Evolutionary conservation across 2,888 invertebrate species (phyloP).

Genomic region (Drosophila limbata): DNA sequence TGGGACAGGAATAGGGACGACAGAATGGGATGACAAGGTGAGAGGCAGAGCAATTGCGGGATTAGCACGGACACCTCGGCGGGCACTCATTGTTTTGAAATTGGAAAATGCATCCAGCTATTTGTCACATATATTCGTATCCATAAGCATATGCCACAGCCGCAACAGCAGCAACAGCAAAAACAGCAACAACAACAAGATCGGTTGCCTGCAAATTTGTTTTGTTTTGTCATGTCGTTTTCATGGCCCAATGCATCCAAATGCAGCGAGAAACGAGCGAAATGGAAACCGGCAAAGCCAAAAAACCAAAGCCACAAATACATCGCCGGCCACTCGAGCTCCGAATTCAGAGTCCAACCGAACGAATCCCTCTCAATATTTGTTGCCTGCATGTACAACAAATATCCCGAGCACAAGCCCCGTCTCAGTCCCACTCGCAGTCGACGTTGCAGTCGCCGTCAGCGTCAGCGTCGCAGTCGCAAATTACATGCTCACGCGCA

Average conservation of each 20-base stretch:
- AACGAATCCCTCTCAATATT: constrained; percentile 1
- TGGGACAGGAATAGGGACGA: constrained; percentile 12
- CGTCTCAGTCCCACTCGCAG: not conserved
- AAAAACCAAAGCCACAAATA: constrained; percentile 39
- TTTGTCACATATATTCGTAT: constrained; percentile 60
- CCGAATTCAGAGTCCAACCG: not conserved
- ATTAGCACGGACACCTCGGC: constrained; percentile 76
- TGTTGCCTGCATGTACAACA: not conserved
- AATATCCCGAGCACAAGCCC: not conserved
- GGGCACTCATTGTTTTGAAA: constrained; percentile 64
- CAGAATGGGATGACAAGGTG: not conserved
- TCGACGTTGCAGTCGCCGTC: not conserved
- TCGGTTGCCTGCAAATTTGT: constrained; percentile 52
- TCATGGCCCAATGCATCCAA: constrained; percentile 79
- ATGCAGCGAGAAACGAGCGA: constrained; percentile 47
- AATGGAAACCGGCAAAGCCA: constrained; percentile 64
- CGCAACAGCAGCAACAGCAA: not conserved
- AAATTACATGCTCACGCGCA: constrained; percentile 84
- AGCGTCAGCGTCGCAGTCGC: constrained; percentile 37
- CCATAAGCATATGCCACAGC: constrained; percentile 7
- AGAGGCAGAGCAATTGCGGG: constrained; percentile 65
- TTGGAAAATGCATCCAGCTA: constrained; percentile 59
- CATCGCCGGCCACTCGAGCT: constrained; percentile 46
- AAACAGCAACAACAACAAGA: not conserved
- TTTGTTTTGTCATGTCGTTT: constrained; percentile 82